Evolutionary conservation across 2,888 invertebrate genomes (phyloP).

Genomic region (Odontocolon sp.): DNA sequence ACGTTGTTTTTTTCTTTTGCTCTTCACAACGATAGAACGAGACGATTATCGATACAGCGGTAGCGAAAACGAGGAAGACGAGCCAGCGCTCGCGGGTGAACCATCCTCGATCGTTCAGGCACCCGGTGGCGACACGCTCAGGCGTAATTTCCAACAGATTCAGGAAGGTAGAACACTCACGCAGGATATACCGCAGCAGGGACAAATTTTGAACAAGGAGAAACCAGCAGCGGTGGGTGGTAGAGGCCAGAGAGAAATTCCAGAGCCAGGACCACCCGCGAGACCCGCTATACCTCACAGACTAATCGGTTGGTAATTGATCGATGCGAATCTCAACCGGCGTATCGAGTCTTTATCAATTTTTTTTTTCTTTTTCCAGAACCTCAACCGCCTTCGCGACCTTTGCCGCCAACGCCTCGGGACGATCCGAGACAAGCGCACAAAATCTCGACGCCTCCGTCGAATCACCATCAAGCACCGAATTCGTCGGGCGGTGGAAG

Average conservation of each 20-base stretch:
- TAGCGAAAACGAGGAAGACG: constrained; percentile 98
- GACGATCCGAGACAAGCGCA: constrained; percentile 81
- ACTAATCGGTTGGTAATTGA: constrained; percentile 84
- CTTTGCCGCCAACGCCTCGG: constrained; percentile 92
- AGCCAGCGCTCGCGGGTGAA: constrained; percentile 94
- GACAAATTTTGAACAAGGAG: constrained; percentile 74
- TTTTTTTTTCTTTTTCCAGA: constrained; percentile 82
- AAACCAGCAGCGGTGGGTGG: constrained; percentile 70
- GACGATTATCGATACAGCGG: constrained; percentile 91
- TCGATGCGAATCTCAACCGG: not conserved
- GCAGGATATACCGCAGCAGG: constrained; percentile 80
- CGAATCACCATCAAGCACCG: constrained; percentile 78
- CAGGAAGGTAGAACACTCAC: constrained; percentile 90
- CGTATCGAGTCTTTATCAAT: too few relatives aligned
- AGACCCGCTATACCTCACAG: constrained; percentile 95
- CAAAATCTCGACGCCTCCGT: constrained; percentile 79
- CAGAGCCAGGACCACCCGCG: constrained; percentile 94
- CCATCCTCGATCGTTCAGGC: constrained; percentile 97
- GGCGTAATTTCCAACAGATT: constrained; percentile 98
- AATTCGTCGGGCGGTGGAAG: constrained; percentile 79
- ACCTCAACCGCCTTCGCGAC: constrained; percentile 91
- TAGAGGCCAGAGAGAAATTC: constrained; percentile 81
- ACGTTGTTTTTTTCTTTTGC: constrained; percentile 29
- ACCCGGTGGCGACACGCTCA: constrained; percentile 95
- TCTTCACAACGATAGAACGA: constrained; percentile 75